A percentile compares a stretch with the other conserved stretches of the same genome.
Evolutionary conservation across 2,113 vertebrate genomes (phyloP).

Genomic region (Anarhynchus alexandrinus): DNA sequence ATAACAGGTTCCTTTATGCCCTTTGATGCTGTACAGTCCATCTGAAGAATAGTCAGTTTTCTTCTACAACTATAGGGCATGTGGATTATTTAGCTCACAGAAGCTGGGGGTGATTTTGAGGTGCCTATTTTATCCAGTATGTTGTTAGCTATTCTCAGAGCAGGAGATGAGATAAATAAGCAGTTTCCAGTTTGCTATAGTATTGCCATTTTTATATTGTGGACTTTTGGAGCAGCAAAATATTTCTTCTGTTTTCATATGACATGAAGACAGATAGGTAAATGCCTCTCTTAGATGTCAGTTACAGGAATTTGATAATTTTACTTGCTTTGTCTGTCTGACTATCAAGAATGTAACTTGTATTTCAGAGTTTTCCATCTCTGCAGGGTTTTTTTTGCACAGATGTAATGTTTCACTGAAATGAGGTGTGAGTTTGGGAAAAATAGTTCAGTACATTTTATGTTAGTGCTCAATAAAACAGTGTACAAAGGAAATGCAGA

Average conservation of each 20-base stretch:
- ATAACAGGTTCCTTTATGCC: not conserved
- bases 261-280: not conserved
- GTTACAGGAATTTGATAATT: not conserved
- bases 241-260: not conserved
- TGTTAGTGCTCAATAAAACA: not conserved
- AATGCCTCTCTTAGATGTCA: not conserved
- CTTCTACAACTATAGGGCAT: not conserved
- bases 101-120: not conserved
- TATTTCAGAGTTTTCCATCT: not conserved
- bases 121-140: not conserved
- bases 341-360: not conserved
- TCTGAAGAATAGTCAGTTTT: not conserved
- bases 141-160: not conserved
- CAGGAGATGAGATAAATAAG: not conserved
- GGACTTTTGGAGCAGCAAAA: not conserved
- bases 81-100: not conserved
- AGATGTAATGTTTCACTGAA: not conserved
- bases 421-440: not conserved
- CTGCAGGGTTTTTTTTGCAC: not conserved
- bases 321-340: not conserved
- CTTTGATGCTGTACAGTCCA: not conserved
- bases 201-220: not conserved
- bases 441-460: not conserved
- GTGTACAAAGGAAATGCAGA: not conserved
- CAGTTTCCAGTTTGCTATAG: not conserved